These are phyloP conservation scores for Lordiphosa clarofinis DNA, from an alignment of 1,140 invertebrate genomes.

Conservation along the genomic window DNA sequence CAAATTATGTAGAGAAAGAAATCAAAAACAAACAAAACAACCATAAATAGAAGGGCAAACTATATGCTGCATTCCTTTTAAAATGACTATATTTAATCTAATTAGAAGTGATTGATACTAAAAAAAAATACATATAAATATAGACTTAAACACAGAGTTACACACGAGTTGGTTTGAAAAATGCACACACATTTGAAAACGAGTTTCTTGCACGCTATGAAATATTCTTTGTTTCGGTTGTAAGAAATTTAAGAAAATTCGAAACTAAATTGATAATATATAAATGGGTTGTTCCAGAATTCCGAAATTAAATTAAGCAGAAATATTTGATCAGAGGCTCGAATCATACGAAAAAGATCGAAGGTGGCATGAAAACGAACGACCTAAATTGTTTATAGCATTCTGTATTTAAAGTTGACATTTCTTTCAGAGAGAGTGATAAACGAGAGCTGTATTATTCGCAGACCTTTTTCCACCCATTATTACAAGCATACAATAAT, in stretches of 20 bases:
- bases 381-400: no score
- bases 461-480: no score
- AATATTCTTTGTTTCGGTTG: conserved; percentile 45
- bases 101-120: conserved; percentile 17
- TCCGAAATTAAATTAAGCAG: no score
- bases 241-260: conserved; percentile 6
- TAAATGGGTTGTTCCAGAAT: conserved; percentile 29
- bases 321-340: no score
- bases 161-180: conserved; percentile 52
- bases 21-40: conserved; percentile 36
- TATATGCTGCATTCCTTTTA: conserved; percentile 21
- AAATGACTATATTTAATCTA: conserved; percentile 29
- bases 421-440: no score
- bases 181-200: conserved; percentile 73
- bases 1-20: conserved; percentile 45
- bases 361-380: no score
- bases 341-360: no score
- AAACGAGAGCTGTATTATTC: no score
- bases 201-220: conserved; percentile 68
- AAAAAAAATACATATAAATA: conserved; percentile 23
- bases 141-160: conserved; percentile 24
- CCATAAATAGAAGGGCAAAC: conserved; percentile 40
- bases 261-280: conserved; percentile 3
- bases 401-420: no score
- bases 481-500: no score